A percentile compares a stretch with the other conserved stretches of the same genome.
These are phyloP conservation scores for Calcarius lapponicus DNA, from an alignment of 2,797 vertebrate genomes.

Conservation along the genomic window DNA sequence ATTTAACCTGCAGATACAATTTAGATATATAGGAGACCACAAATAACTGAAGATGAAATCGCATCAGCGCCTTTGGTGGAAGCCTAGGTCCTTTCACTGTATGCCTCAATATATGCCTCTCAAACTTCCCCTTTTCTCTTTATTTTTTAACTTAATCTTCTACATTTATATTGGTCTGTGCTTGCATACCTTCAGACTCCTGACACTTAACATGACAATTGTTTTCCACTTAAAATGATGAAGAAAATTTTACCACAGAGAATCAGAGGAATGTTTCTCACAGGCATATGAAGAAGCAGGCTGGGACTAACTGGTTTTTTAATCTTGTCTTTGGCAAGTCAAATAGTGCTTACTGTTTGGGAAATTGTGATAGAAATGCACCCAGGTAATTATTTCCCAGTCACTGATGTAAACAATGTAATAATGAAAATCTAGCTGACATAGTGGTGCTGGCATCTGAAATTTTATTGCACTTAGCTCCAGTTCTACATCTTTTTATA, in stretches of 20 bases:
- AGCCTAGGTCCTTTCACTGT: background rate
- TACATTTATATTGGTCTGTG: background rate
- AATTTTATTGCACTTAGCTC: background rate
- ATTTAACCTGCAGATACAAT: background rate
- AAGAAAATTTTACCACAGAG: background rate
- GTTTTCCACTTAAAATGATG: background rate
- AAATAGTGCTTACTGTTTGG: background rate
- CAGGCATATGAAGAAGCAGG: background rate
- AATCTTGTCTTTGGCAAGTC: background rate
- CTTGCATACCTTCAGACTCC: background rate
- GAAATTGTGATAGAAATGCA: background rate
- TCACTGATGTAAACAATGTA: background rate
- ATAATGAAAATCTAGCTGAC: background rate
- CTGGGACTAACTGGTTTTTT: background rate
- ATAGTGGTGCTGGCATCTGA: background rate
- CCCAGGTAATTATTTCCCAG: background rate
- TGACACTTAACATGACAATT: background rate
- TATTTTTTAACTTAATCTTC: background rate
- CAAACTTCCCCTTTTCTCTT: background rate
- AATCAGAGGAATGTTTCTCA: background rate
- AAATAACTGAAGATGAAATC: background rate
- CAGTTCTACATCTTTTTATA: background rate
- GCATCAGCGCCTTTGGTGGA: background rate
- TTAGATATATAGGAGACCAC: accelerated
- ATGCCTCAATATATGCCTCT: background rate